Conservation (phyloP, 2,888 invertebrate genomes). For the Apamea anceps region DNA sequence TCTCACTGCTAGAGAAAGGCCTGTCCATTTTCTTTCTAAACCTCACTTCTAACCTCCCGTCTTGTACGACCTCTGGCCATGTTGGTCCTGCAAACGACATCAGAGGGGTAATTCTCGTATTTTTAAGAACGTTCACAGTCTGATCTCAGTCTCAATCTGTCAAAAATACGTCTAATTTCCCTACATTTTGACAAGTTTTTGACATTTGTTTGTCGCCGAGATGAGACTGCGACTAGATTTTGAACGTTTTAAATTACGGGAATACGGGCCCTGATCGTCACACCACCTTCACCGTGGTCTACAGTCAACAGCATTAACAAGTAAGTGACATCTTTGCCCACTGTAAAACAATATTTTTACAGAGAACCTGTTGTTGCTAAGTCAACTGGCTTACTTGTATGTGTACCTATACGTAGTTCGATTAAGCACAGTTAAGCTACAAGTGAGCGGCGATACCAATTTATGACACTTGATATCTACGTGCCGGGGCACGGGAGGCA, state of each 20-base stretch:
- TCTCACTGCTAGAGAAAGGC: not conserved
- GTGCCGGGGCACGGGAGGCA: slow-evolving; percentile 56
- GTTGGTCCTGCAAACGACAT: not conserved
- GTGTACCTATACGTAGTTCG: slow-evolving; percentile 29
- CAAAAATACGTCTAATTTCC: too few relatives aligned
- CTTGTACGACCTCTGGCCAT: not conserved
- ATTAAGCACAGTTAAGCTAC: slow-evolving; percentile 47
- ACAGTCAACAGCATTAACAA: not conserved
- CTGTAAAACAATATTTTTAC: not conserved
- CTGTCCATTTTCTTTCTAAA: not conserved
- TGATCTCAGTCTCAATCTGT: too few relatives aligned
- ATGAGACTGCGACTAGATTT: too few relatives aligned
- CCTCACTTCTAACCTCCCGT: too few relatives aligned
- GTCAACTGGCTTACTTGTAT: not conserved
- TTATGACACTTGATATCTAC: slow-evolving; percentile 60
- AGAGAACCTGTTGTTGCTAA: not conserved
- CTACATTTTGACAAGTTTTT: too few relatives aligned
- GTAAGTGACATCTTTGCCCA: not conserved
- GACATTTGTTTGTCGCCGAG: too few relatives aligned
- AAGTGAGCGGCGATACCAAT: slow-evolving; percentile 52
- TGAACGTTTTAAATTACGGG: too few relatives aligned
- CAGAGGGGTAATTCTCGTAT: too few relatives aligned
- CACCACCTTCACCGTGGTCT: not conserved
- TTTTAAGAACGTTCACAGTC: too few relatives aligned
- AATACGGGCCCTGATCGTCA: too few relatives aligned